Evolutionary conservation across 2,113 vertebrate species (phyloP).

Genomic region (Trematocara stigmaticum): DNA sequence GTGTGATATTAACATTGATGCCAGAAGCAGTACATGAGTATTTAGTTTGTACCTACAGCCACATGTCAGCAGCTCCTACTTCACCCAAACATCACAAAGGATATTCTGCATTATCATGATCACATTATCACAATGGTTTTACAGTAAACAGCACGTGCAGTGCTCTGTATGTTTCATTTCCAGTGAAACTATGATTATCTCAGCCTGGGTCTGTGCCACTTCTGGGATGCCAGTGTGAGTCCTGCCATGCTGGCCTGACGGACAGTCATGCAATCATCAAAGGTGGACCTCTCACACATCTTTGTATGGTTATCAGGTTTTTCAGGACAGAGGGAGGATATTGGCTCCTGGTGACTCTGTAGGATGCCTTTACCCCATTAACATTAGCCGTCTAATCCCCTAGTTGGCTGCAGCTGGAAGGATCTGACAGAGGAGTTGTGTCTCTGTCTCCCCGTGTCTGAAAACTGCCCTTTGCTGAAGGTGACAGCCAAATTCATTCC

Average conservation of each 20-base stretch:
- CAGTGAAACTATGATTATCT: background rate
- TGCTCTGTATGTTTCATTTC: background rate
- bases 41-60: background rate
- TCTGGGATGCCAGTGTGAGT: background rate
- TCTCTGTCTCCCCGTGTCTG: conserved; percentile 24
- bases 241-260: background rate
- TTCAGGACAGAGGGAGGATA: background rate
- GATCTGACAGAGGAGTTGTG: conserved; percentile 20
- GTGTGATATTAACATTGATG: background rate
- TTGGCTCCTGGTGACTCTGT: background rate
- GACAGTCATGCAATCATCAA: background rate
- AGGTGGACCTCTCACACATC: background rate
- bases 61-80: background rate
- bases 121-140: background rate
- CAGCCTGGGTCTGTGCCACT: background rate
- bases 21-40: background rate
- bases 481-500: conserved; percentile 42
- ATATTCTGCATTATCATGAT: background rate
- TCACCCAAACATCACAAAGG: background rate
- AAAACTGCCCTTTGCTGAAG: conserved; percentile 61
- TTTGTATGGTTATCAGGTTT: background rate
- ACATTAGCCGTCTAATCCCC: conserved; percentile 43
- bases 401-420: background rate
- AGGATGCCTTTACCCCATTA: conserved; percentile 25
- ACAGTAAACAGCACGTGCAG: background rate